phyloP scores from a whole-genome alignment of 1,140 invertebrate species.

The Sinella curviseta region DNA sequence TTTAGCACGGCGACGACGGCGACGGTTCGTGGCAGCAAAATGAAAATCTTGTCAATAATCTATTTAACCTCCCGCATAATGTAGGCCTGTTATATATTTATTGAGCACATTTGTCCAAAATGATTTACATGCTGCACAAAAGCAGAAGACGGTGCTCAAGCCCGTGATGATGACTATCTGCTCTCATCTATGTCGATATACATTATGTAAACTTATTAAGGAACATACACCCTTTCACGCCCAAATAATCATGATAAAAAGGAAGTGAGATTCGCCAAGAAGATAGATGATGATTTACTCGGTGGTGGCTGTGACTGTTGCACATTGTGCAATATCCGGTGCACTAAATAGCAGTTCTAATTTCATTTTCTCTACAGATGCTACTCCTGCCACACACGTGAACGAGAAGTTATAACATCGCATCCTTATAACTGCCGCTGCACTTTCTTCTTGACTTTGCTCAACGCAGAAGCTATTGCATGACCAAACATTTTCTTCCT shows the following conservation, averaged over 20 bases:
- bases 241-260: background rate
- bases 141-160: background rate
- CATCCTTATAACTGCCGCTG: background rate
- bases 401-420: no score
- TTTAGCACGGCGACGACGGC: background rate
- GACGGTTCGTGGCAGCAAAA: background rate
- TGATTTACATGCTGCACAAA: background rate
- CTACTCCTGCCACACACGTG: no score
- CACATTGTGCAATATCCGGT: constrained; percentile 10
- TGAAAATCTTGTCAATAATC: constrained; percentile 25
- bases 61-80: background rate
- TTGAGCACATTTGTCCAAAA: no score
- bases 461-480: no score
- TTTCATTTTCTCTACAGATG: background rate
- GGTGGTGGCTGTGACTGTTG: background rate
- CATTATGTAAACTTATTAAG: no score
- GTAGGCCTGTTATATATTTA: no score
- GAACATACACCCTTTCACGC: no score
- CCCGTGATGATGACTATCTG: no score
- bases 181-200: no score
- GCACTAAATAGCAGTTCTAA: background rate
- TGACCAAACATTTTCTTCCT: background rate
- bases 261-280: background rate
- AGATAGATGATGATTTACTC: no score
- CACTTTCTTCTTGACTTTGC: background rate